Evolutionary conservation across 2,113 vertebrate species (phyloP).

Genomic region (Smithornis capensis): DNA sequence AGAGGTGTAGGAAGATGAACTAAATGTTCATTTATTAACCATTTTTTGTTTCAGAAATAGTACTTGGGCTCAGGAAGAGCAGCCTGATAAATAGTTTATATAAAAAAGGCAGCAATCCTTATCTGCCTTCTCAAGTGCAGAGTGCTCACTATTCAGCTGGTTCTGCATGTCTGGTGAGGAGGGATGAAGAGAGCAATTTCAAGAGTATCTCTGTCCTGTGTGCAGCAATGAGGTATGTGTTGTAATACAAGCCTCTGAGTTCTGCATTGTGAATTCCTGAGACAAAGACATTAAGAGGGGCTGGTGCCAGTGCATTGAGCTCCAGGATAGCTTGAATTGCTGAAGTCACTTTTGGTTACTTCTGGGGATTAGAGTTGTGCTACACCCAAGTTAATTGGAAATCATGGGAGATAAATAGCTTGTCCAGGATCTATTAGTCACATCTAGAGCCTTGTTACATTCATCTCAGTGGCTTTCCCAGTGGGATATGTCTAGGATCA

Average conservation of each 20-base stretch:
- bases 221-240: neutral
- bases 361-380: neutral
- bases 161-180: neutral
- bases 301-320: neutral
- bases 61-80: neutral
- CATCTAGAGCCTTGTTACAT: rapidly evolving
- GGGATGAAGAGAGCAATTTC: neutral
- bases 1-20: neutral
- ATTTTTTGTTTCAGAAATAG: conserved; percentile 12
- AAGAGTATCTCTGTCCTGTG: neutral
- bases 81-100: neutral
- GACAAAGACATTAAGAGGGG: neutral
- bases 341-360: neutral
- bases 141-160: neutral
- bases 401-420: neutral
- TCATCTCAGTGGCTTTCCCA: rapidly evolving
- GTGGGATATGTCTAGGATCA: neutral
- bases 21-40: conserved; percentile 12
- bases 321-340: neutral
- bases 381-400: neutral
- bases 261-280: neutral
- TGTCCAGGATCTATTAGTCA: neutral
- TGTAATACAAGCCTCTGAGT: neutral
- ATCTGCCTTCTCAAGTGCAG: neutral
- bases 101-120: neutral